Conservation (phyloP, 1,140 invertebrate genomes). For the Rhopalosiphum maidis region DNA sequence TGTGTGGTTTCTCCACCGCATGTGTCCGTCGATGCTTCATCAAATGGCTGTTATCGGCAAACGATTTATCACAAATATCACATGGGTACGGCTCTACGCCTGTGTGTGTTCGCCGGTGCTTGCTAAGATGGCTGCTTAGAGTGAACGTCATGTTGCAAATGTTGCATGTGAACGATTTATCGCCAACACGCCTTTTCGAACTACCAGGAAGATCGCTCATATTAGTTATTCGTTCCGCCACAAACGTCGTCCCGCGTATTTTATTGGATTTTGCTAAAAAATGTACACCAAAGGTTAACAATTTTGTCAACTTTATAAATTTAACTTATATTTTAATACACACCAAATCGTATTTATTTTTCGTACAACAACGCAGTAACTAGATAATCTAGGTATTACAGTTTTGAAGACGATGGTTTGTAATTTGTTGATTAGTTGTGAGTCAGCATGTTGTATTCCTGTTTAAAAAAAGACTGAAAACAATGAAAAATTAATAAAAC, state of each 20-base stretch:
- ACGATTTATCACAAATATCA: background rate
- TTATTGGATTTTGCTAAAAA: background rate
- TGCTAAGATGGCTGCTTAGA: conserved; percentile 60
- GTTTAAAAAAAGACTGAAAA: too few species aligned
- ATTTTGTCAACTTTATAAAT: background rate
- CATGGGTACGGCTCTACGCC: conserved; percentile 15
- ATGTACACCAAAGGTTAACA: background rate
- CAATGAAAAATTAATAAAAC: too few species aligned
- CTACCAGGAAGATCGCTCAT: background rate
- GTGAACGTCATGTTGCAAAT: conserved; percentile 31
- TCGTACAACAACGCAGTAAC: background rate
- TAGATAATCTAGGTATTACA: background rate
- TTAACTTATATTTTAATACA: background rate
- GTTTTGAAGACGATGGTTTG: background rate
- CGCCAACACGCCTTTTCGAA: background rate
- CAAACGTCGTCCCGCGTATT: background rate
- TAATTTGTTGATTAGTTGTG: background rate
- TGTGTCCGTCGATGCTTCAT: conserved; percentile 69
- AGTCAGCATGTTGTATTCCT: background rate
- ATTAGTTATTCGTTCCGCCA: background rate
- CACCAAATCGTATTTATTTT: background rate
- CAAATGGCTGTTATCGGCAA: conserved; percentile 26
- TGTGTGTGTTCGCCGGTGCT: conserved; percentile 51
- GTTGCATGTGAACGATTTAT: background rate
- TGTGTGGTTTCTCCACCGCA: conserved; percentile 76